Evolutionary conservation across 2,888 invertebrate species (phyloP), one percentile per base, ranked within the genome.

Genomic region (Zygogramma bicolorata): DNA sequence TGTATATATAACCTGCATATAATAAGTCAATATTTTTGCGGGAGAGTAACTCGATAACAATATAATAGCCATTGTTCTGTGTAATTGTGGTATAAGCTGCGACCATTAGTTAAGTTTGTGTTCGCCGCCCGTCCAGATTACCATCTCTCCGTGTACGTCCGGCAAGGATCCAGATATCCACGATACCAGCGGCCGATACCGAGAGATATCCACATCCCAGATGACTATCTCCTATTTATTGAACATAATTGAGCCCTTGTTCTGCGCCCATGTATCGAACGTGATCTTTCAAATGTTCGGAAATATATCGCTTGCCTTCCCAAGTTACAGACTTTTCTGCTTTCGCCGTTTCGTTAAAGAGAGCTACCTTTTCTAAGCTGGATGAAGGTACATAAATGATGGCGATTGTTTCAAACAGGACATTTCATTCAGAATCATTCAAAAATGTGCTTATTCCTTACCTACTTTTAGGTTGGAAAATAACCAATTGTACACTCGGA

Each of bases 21-120:
- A 86, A 86, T 86, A 86, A 86, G 86, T 86, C 86, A 86, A 86
- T 86, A 86, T 86, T 86, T 86, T 86, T 86, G 85, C 84, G 81
- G 79, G 73, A 73, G 68, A 82, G 81, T 82, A 84, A 84, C 85
- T 84, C 85, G 86, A 86, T 86, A 86, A 86, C 86, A 86, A 86
- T 86, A 86, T 86, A 86, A 86, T 86, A 84, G 86, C 85, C 83
- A 87, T 87, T 87, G 86, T 87, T 86, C 85, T 82, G 82, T 74
- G 86, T 86, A 86, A 86, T 86, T 86, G 86, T 86, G 85, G 85
- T 84, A 84, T 85, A 84, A 83, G 84, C 72, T 72, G 70, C 84
- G 82, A 82, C 85, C 85, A 86, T 86, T 86, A 85, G 84, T 86
- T 86, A 85, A 79, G 72, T 73, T 66, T 73, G 73, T 73, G 68